Percentiles rank a stretch among this genome's conserved stretches.
These are phyloP conservation scores for Salminus brasiliensis DNA, from an alignment of 2,113 vertebrate species.

Conservation along the genomic window DNA sequence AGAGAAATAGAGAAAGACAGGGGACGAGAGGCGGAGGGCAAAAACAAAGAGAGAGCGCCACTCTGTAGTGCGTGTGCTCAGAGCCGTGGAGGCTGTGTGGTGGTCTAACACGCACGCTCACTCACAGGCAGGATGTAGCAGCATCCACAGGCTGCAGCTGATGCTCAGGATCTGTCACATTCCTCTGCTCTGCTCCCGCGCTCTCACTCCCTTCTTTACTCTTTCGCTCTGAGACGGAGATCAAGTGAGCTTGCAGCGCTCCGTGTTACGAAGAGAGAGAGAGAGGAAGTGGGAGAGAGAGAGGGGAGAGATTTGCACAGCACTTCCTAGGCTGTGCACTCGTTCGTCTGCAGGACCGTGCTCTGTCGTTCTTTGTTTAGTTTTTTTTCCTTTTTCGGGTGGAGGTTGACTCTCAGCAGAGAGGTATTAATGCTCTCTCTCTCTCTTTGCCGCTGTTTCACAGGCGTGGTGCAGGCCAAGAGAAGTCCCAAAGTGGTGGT, in stretches of 20 bases:
- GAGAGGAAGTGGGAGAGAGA: constrained; percentile 43
- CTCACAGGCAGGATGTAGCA: constrained; percentile 5
- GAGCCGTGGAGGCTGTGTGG: background rate
- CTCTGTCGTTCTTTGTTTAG: constrained; percentile 20
- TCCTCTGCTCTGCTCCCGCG: background rate
- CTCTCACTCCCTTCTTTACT: constrained; percentile 5
- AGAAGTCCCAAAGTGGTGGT: constrained; percentile 99
- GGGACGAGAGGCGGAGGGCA: constrained; percentile 34
- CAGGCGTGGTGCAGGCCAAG: constrained; percentile 96
- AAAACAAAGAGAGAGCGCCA: constrained; percentile 6
- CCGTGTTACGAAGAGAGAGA: background rate
- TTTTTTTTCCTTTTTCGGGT: constrained; percentile 53
- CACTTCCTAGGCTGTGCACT: constrained; percentile 17
- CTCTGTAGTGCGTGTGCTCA: background rate
- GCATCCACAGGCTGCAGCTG: constrained; percentile 18
- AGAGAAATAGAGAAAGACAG: constrained; percentile 52
- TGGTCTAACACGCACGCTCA: background rate
- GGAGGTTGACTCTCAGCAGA: constrained; percentile 74
- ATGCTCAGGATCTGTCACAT: constrained; percentile 1
- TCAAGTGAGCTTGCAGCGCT: background rate
- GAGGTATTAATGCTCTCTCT: constrained; percentile 84
- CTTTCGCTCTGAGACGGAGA: constrained; percentile 9
- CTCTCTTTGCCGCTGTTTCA: constrained; percentile 86
- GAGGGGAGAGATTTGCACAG: background rate
- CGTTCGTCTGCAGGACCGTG: constrained; percentile 16